Evolutionary conservation across 2,888 invertebrate genomes (phyloP).

Genomic region (Octodonta nipae): DNA sequence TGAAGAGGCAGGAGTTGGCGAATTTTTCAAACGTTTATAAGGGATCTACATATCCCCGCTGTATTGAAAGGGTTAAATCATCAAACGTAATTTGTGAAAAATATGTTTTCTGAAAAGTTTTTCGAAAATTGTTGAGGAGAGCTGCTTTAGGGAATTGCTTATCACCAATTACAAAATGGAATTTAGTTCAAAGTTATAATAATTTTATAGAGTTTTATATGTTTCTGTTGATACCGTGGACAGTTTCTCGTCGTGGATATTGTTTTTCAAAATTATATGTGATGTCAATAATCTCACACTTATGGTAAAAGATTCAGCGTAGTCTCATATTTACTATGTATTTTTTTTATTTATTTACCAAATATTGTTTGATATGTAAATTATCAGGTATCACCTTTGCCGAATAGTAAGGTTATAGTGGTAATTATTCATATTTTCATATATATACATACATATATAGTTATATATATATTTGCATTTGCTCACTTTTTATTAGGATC

Average conservation of each 20-base stretch:
- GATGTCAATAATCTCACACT: conserved; percentile 37
- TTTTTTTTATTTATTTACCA: conserved; percentile 29
- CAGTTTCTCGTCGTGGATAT: conserved; percentile 19
- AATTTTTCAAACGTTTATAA: too few species aligned
- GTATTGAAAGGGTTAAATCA: too few species aligned
- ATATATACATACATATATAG: conserved; percentile 7
- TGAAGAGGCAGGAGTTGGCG: too few species aligned
- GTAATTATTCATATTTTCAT: conserved; percentile 14
- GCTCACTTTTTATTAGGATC: conserved; percentile 22
- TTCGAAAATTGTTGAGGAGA: too few species aligned
- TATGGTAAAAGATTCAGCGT: conserved; percentile 19
- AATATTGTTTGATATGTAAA: conserved; percentile 23
- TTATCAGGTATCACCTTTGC: conserved; percentile 15
- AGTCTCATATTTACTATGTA: conserved; percentile 22
- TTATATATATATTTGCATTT: conserved; percentile 22
- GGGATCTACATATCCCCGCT: too few species aligned
- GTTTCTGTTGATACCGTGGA: too few species aligned
- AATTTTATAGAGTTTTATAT: too few species aligned
- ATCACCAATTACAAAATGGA: too few species aligned
- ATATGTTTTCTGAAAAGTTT: too few species aligned
- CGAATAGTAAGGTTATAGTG: conserved; percentile 19
- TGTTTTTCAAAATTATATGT: conserved; percentile 36
- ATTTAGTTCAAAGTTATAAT: too few species aligned
- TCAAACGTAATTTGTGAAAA: too few species aligned
- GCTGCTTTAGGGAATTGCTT: too few species aligned